Conservation (phyloP, 2,113 vertebrate species). For the Ramphastos sulfuratus region DNA sequence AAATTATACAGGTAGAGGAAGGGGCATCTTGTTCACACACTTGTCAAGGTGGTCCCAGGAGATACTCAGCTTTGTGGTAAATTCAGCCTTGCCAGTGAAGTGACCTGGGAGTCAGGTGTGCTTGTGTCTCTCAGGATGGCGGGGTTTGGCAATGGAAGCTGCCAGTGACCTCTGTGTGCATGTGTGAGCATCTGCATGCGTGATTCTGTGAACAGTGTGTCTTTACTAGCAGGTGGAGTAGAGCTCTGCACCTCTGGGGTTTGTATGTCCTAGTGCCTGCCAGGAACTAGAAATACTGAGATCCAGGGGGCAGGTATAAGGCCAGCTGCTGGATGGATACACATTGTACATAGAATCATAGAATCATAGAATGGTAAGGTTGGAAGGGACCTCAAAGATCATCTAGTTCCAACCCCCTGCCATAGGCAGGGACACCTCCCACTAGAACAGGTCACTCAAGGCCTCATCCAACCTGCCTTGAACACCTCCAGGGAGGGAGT, state of each 20-base stretch:
- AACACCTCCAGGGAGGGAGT: too few species aligned
- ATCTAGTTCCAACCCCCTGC: too few species aligned
- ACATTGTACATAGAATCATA: too few species aligned
- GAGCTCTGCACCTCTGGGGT: fast-evolving
- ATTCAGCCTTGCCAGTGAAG: background rate
- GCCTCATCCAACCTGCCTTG: too few species aligned
- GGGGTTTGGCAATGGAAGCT: background rate
- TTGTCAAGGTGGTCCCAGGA: background rate
- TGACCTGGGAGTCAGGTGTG: background rate
- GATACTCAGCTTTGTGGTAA: background rate
- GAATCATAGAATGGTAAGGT: too few species aligned
- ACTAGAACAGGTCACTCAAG: too few species aligned
- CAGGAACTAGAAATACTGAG: background rate
- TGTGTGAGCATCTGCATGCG: fast-evolving
- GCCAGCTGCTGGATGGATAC: background rate
- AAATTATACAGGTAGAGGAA: background rate
- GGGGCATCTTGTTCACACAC: background rate
- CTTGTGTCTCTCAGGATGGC: background rate
- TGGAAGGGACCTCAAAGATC: too few species aligned
- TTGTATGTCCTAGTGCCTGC: too few species aligned
- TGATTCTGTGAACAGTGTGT: background rate
- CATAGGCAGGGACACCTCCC: too few species aligned
- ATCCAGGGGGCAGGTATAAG: background rate
- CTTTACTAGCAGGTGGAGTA: background rate
- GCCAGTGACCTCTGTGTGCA: background rate